phyloP scores from a whole-genome alignment of 2,888 invertebrate species.

The Drosophila tripunctata region DNA sequence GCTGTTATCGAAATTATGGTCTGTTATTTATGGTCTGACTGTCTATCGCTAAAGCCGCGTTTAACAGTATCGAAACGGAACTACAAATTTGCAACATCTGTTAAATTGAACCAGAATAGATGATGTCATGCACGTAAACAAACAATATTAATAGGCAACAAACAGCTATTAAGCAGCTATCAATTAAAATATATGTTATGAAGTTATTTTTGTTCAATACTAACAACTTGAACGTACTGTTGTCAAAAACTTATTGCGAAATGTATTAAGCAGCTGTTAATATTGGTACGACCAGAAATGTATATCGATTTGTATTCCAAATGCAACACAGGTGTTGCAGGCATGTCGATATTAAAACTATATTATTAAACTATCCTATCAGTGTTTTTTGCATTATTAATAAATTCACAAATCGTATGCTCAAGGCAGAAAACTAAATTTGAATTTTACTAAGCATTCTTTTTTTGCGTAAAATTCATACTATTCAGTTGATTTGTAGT shows the following conservation, averaged over 20 bases:
- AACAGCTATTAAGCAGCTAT: neutral
- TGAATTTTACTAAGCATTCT: no score
- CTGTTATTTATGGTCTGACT: neutral
- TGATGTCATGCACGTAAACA: conserved; percentile 7
- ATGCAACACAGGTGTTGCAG: neutral
- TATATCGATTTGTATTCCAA: neutral
- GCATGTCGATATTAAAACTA: no score
- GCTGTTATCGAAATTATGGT: neutral
- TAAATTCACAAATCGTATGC: neutral
- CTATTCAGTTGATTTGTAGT: no score
- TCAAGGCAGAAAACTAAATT: neutral
- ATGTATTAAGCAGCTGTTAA: neutral
- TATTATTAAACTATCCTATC: no score
- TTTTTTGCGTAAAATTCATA: no score
- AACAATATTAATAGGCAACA: neutral
- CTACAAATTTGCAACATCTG: conserved; percentile 1
- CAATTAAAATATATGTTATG: neutral
- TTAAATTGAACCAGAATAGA: conserved; percentile 4
- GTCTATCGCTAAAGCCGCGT: neutral
- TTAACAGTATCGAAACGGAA: neutral
- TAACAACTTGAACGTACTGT: neutral
- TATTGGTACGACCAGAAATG: neutral
- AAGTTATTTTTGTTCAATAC: neutral
- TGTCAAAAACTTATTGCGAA: neutral
- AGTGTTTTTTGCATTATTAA: neutral